phyloP scores from a whole-genome alignment of 2,113 vertebrate species.

The Hippocampus abdominalis region DNA sequence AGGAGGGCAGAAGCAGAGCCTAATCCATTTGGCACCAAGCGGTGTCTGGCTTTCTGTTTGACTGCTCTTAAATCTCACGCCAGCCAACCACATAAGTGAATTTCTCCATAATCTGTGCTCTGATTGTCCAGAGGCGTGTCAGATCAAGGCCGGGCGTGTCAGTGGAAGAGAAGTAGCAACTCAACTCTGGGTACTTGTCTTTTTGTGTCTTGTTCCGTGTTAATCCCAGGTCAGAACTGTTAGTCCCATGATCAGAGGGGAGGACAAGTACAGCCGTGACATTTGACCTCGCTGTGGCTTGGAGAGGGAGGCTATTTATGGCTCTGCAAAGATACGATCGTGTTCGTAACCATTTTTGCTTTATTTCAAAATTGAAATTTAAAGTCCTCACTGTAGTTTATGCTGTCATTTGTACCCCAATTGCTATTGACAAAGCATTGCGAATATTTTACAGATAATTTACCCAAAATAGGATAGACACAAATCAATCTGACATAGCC shows the following conservation, averaged over 20 bases:
- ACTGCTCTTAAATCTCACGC: conserved; percentile 62
- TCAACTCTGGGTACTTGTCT: conserved; percentile 19
- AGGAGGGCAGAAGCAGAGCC: conserved; percentile 17
- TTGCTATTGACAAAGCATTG: background rate
- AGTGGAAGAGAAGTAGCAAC: conserved; percentile 21
- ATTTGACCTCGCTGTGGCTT: conserved; percentile 15
- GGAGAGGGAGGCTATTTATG: conserved; percentile 20
- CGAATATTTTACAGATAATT: conserved; percentile 23
- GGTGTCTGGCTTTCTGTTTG: conserved; percentile 56
- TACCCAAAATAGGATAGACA: conserved; percentile 27
- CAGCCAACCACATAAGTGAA: conserved; percentile 55
- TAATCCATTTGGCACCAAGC: conserved; percentile 57
- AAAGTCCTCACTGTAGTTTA: background rate
- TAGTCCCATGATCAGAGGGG: conserved; percentile 45
- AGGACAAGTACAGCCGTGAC: conserved; percentile 17
- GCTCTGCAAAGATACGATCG: conserved; percentile 1
- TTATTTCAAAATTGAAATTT: background rate
- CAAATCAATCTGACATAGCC: background rate
- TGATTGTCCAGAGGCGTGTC: conserved; percentile 43
- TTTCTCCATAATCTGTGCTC: conserved; percentile 50
- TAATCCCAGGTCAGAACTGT: conserved; percentile 53
- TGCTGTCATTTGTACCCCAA: background rate
- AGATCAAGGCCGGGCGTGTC: conserved; percentile 44
- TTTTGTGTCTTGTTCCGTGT: conserved; percentile 27
- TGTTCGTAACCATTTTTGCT: background rate